Conservation (phyloP, 2,113 vertebrate genomes). For the Scophthalmus maximus region DNA sequence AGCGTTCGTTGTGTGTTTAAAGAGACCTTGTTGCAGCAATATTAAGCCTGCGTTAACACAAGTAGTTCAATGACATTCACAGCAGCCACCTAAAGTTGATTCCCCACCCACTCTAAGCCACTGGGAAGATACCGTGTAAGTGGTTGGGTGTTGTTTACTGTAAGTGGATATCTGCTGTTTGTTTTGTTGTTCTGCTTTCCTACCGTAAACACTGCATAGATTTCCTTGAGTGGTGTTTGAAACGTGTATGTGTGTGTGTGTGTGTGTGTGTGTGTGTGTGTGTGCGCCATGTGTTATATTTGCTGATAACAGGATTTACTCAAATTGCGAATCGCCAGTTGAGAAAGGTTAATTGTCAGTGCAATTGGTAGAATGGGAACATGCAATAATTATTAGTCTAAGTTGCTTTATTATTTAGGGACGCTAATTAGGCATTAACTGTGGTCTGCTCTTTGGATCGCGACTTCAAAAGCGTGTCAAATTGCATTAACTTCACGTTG, state of each 20-base stretch:
- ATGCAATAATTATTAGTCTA: conserved; percentile 82
- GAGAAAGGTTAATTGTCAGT: conserved; percentile 85
- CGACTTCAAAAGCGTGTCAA: conserved; percentile 81
- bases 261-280: conserved; percentile 58
- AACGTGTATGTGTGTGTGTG: conserved; percentile 28
- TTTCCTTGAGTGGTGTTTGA: conserved; percentile 78
- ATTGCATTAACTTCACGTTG: conserved; percentile 83
- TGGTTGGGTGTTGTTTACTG: conserved; percentile 77
- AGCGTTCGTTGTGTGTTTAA: conserved; percentile 59
- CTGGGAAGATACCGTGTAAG: conserved; percentile 71
- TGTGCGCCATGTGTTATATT: conserved; percentile 82
- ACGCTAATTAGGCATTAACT: conserved; percentile 82
- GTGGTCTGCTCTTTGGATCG: conserved; percentile 76
- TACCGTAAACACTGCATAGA: conserved; percentile 77
- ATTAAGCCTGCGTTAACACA: conserved; percentile 77
- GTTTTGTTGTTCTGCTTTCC: conserved; percentile 81
- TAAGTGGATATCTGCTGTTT: conserved; percentile 80
- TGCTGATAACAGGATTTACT: conserved; percentile 87
- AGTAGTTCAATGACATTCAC: conserved; percentile 79
- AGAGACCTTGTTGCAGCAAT: conserved; percentile 69
- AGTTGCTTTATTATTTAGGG: conserved; percentile 84
- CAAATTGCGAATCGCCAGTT: conserved; percentile 81
- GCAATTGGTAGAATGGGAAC: conserved; percentile 79
- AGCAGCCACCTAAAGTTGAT: conserved; percentile 78
- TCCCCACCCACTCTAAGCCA: conserved; percentile 74